Evolutionary conservation across 2,888 invertebrate genomes (phyloP).

Genomic region (Melieria crassipennis): DNA sequence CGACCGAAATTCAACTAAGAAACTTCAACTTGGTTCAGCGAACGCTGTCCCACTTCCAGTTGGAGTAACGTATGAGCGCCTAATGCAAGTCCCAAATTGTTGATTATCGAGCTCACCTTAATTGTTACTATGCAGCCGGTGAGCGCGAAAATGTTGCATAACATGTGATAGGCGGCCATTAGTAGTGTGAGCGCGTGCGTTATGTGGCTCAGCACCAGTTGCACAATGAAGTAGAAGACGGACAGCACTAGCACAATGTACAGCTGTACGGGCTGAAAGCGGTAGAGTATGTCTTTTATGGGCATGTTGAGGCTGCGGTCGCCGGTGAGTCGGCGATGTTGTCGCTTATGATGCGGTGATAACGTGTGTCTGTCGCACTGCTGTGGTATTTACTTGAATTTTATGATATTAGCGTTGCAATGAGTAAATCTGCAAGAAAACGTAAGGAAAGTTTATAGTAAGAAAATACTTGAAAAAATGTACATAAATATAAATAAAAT

Average conservation of each 20-base stretch:
- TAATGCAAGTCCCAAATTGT: too few species aligned
- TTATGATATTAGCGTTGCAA: too few species aligned
- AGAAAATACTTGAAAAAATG: too few species aligned
- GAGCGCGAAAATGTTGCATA: constrained; percentile 91
- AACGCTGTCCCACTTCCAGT: too few species aligned
- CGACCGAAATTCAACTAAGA: too few species aligned
- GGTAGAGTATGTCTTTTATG: constrained; percentile 80
- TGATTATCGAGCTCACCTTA: constrained; percentile 70
- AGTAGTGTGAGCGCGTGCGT: constrained; percentile 92
- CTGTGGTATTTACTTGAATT: too few species aligned
- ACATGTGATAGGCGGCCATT: constrained; percentile 93
- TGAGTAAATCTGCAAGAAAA: too few species aligned
- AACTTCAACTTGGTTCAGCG: too few species aligned
- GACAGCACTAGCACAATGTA: constrained; percentile 79
- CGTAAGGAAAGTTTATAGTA: too few species aligned
- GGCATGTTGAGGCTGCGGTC: constrained; percentile 69
- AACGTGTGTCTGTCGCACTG: too few species aligned
- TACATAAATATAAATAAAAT: too few species aligned
- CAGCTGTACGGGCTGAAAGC: constrained; percentile 79
- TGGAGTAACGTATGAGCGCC: too few species aligned
- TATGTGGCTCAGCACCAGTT: constrained; percentile 86
- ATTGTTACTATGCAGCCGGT: constrained; percentile 81
- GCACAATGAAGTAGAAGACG: constrained; percentile 79
- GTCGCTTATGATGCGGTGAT: not conserved
- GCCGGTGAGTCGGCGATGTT: not conserved